These are phyloP conservation scores for Gobius niger DNA, from an alignment of 2,113 vertebrate genomes.

Conservation along the genomic window DNA sequence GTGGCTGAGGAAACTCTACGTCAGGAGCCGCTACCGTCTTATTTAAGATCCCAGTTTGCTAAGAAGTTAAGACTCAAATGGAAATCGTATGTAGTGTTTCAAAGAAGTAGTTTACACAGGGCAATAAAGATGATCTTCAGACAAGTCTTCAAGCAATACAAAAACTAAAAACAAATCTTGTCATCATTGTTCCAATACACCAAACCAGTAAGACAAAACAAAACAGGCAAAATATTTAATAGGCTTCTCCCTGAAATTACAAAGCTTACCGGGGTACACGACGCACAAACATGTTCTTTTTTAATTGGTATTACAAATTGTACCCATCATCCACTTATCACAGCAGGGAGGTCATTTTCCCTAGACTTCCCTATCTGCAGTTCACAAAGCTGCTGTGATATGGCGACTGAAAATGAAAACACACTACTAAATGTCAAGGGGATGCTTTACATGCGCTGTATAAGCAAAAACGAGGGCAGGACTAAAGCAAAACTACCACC, in stretches of 20 bases:
- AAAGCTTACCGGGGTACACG: too few species aligned
- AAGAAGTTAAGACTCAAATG: too few species aligned
- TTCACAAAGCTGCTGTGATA: not conserved
- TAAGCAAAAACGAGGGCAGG: not conserved
- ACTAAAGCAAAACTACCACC: not conserved
- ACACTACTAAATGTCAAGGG: not conserved
- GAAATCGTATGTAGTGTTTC: too few species aligned
- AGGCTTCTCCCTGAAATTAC: too few species aligned
- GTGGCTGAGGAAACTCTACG: not conserved
- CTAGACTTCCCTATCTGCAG: constrained; percentile 10
- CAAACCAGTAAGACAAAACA: too few species aligned
- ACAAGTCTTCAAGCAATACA: too few species aligned
- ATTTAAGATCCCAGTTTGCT: not conserved
- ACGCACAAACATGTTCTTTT: not conserved
- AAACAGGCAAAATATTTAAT: too few species aligned
- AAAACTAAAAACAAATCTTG: too few species aligned
- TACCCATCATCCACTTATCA: constrained; percentile 45
- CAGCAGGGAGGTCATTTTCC: constrained; percentile 5
- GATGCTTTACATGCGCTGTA: not conserved
- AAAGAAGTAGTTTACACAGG: too few species aligned
- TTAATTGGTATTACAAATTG: constrained; percentile 15
- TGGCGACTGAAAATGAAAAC: not conserved
- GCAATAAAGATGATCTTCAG: too few species aligned
- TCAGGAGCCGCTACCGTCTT: not conserved
- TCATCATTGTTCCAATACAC: too few species aligned